These are phyloP conservation scores for Aplysia californica DNA, from an alignment of 1,140 invertebrate species.

Conservation along the genomic window DNA sequence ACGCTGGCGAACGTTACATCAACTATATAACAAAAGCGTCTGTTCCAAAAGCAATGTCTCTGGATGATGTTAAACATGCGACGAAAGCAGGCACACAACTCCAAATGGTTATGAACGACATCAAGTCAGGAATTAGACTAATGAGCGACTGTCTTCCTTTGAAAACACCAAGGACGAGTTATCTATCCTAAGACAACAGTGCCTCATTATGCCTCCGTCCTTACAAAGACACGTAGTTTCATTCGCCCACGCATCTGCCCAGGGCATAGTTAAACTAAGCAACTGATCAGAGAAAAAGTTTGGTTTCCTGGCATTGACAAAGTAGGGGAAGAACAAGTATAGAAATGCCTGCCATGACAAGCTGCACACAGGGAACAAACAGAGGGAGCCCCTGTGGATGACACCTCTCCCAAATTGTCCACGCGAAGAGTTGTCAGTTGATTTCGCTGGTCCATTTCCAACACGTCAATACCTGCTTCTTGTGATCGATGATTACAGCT, in stretches of 20 bases:
- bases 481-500: slow-evolving; percentile 43
- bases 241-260: slow-evolving; percentile 45
- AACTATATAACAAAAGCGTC: slow-evolving; percentile 21
- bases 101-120: slow-evolving; percentile 27
- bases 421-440: slow-evolving; percentile 40
- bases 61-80: slow-evolving; percentile 26
- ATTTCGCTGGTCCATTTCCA: slow-evolving; percentile 46
- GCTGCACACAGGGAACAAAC: slow-evolving; percentile 20
- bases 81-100: slow-evolving; percentile 14
- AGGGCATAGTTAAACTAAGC: slow-evolving; percentile 52
- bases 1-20: slow-evolving; percentile 35
- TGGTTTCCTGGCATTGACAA: slow-evolving; percentile 59
- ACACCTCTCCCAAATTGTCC: slow-evolving; percentile 37
- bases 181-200: slow-evolving; percentile 31
- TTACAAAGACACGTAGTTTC: slow-evolving; percentile 38
- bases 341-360: slow-evolving; percentile 49
- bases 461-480: slow-evolving; percentile 43
- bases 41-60: slow-evolving; percentile 27
- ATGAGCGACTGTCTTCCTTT: too few relatives aligned
- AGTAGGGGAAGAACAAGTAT: slow-evolving; percentile 43
- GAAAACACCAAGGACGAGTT: slow-evolving; percentile 21
- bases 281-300: slow-evolving; percentile 51
- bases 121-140: slow-evolving; percentile 13
- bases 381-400: slow-evolving; percentile 41
- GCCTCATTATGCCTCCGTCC: slow-evolving; percentile 38